Evolutionary conservation across 1,140 invertebrate genomes (phyloP).

Genomic region (Cydia fagiglandana): DNA sequence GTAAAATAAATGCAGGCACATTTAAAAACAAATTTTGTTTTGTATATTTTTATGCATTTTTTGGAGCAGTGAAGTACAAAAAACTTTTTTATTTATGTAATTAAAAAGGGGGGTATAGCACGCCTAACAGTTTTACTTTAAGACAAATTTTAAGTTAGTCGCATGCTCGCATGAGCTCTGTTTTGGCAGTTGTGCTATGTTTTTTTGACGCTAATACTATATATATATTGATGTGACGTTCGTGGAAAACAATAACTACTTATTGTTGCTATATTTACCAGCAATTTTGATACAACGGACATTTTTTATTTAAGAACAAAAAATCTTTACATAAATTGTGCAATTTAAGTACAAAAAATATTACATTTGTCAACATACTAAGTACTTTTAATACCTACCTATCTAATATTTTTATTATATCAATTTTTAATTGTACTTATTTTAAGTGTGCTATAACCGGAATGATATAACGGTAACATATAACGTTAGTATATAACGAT

Average conservation of each 20-base stretch:
- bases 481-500: too few relatives aligned
- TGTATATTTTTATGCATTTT: slow-evolving; percentile 20
- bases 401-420: too few relatives aligned
- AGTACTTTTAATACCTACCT: too few relatives aligned
- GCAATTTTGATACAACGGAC: too few relatives aligned
- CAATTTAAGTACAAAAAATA: too few relatives aligned
- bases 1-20: slow-evolving; percentile 31
- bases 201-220: neutral
- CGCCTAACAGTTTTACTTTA: neutral
- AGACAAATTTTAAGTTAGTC: neutral
- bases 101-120: neutral
- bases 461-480: too few relatives aligned
- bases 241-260: neutral
- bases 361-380: too few relatives aligned
- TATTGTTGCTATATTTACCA: neutral
- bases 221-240: neutral
- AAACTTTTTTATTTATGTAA: neutral
- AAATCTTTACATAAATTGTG: too few relatives aligned
- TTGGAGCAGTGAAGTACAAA: slow-evolving; percentile 18
- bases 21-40: slow-evolving; percentile 20
- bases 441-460: too few relatives aligned
- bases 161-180: neutral
- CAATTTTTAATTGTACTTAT: too few relatives aligned
- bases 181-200: neutral
- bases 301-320: too few relatives aligned